Evolutionary conservation across 2,797 vertebrate species (phyloP).

Genomic region (Melanotaenia maccullochi): DNA sequence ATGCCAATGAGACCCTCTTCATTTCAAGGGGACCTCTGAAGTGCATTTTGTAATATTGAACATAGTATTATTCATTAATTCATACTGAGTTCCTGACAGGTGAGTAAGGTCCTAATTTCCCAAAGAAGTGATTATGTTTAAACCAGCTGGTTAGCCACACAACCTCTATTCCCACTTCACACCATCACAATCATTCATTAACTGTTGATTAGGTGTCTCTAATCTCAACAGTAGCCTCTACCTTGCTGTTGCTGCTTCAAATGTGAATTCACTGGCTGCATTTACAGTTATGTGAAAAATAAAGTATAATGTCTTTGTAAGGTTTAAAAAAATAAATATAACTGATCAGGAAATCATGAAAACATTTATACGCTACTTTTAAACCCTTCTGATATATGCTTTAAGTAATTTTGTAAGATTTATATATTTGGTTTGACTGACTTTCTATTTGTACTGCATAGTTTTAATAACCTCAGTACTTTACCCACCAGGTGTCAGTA

Average conservation of each 20-base stretch:
- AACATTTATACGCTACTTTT: background rate
- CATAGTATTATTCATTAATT: constrained; percentile 34
- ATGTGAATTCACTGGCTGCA: background rate
- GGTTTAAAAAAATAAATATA: background rate
- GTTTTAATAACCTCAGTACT: constrained; percentile 6
- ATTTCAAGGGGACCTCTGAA: constrained; percentile 16
- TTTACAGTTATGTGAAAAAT: background rate
- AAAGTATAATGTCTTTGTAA: background rate
- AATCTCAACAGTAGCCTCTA: constrained; percentile 5
- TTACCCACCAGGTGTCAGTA: constrained; percentile 74
- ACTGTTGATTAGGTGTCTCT: constrained; percentile 44
- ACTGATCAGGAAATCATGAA: background rate
- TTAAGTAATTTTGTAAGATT: background rate
- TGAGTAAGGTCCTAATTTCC: constrained; percentile 28
- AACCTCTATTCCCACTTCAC: constrained; percentile 21
- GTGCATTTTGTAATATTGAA: constrained; percentile 4
- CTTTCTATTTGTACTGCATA: constrained; percentile 1
- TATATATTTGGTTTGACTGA: background rate
- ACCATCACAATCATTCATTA: constrained; percentile 56
- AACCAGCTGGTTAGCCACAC: constrained; percentile 36
- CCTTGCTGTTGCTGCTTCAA: constrained; percentile 1
- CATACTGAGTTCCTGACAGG: constrained; percentile 6
- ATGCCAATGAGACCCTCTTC: constrained; percentile 44
- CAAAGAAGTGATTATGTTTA: constrained; percentile 52
- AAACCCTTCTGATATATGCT: background rate